Conservation (phyloP, 2,888 invertebrate species). For the Anodontia alba region DNA sequence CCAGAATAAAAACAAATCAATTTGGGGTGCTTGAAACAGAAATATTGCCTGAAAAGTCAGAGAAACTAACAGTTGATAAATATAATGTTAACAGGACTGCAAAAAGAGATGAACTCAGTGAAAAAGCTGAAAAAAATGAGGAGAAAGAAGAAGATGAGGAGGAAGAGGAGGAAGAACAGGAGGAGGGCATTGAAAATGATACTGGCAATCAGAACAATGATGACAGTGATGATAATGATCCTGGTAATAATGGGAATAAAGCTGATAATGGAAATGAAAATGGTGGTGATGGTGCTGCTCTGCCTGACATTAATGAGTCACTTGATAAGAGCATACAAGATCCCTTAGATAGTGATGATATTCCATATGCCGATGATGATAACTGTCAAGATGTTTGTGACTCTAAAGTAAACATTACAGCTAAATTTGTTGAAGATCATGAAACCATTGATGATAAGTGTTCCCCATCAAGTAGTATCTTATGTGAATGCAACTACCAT, state of each 20-base stretch:
- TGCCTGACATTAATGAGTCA: neutral
- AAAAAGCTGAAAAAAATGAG: no score
- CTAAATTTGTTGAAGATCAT: no score
- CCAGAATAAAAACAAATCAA: no score
- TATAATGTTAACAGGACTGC: no score
- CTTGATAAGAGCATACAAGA: neutral
- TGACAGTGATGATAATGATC: neutral
- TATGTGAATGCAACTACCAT: neutral
- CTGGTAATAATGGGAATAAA: neutral
- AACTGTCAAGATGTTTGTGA: neutral
- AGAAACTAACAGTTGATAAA: no score
- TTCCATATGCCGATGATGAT: conserved; percentile 24
- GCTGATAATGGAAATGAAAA: neutral
- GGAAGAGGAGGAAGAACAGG: no score
- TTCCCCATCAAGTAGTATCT: neutral
- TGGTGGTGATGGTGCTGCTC: neutral
- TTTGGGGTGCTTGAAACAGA: no score
- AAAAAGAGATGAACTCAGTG: no score
- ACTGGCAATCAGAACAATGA: neutral
- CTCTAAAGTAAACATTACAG: no score
- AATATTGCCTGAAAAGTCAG: no score
- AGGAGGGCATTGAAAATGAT: neutral
- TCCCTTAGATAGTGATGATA: conserved; percentile 13
- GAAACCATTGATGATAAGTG: no score
- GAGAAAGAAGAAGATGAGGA: no score